Evolutionary conservation across 2,113 vertebrate species (phyloP).

Genomic region (Corydoras maculifer): DNA sequence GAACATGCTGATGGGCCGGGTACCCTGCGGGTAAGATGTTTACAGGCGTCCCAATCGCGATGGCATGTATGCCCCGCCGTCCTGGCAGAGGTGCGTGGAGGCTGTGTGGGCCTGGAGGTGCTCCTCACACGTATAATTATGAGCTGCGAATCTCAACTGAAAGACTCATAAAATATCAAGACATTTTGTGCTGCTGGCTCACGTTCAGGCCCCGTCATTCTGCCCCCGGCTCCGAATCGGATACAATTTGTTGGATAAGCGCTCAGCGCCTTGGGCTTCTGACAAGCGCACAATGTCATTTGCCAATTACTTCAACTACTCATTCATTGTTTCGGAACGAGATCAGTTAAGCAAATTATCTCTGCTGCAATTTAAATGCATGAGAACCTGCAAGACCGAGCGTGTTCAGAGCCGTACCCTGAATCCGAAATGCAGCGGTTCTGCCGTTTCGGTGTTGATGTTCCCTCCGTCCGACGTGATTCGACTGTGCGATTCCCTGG

Average conservation of each 20-base stretch:
- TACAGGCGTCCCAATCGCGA: slow-evolving; percentile 37
- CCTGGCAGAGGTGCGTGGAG: slow-evolving; percentile 13
- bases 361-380: neutral
- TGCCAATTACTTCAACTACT: neutral
- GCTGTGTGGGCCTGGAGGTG: slow-evolving; percentile 21
- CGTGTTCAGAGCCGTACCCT: neutral
- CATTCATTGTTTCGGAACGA: neutral
- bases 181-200: slow-evolving; percentile 1
- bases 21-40: slow-evolving; percentile 42
- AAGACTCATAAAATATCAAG: slow-evolving; percentile 28
- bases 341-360: slow-evolving; percentile 10
- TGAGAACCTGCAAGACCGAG: neutral
- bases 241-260: neutral
- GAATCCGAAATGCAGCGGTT: slow-evolving; percentile 1
- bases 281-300: neutral
- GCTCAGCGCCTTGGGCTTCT: neutral
- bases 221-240: neutral
- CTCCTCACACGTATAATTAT: slow-evolving; percentile 33
- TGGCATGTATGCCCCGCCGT: slow-evolving; percentile 4
- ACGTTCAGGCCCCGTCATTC: neutral
- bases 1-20: slow-evolving; percentile 24
- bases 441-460: slow-evolving; percentile 3
- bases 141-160: slow-evolving; percentile 24
- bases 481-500: slow-evolving; percentile 13
- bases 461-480: slow-evolving; percentile 16